Conservation (phyloP, 2,113 vertebrate species). For the Zosterops lateralis region DNA sequence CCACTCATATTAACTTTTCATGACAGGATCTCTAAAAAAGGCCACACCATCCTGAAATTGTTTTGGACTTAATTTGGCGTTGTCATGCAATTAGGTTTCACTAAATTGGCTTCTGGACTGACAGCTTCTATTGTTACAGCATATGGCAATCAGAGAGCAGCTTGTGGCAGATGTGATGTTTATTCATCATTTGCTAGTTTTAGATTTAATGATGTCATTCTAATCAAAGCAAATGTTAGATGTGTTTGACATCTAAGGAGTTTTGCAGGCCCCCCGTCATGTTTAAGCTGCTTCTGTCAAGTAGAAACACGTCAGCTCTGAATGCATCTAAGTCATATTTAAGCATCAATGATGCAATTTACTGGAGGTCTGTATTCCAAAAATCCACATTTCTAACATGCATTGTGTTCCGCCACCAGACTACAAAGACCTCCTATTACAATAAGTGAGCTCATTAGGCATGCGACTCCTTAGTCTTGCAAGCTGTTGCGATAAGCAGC, state of each 20-base stretch:
- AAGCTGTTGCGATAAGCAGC: conserved; percentile 80
- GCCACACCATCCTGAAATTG: neutral
- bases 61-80: neutral
- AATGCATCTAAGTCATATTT: neutral
- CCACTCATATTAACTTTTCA: neutral
- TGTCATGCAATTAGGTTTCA: conserved; percentile 33
- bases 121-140: conserved; percentile 54
- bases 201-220: neutral
- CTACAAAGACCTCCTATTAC: conserved; percentile 56
- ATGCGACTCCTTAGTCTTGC: conserved; percentile 61
- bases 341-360: conserved; percentile 16
- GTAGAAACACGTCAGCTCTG: neutral
- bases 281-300: neutral
- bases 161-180: conserved; percentile 58
- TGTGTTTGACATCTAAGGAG: neutral
- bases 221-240: conserved; percentile 16
- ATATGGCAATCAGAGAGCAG: conserved; percentile 48
- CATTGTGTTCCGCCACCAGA: neutral
- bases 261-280: neutral
- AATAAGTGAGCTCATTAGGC: conserved; percentile 66
- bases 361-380: neutral
- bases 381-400: neutral
- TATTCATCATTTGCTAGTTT: conserved; percentile 42
- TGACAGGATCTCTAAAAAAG: neutral
- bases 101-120: conserved; percentile 35